phyloP scores from a whole-genome alignment of 2,888 invertebrate genomes.

The Folsomia candida region DNA sequence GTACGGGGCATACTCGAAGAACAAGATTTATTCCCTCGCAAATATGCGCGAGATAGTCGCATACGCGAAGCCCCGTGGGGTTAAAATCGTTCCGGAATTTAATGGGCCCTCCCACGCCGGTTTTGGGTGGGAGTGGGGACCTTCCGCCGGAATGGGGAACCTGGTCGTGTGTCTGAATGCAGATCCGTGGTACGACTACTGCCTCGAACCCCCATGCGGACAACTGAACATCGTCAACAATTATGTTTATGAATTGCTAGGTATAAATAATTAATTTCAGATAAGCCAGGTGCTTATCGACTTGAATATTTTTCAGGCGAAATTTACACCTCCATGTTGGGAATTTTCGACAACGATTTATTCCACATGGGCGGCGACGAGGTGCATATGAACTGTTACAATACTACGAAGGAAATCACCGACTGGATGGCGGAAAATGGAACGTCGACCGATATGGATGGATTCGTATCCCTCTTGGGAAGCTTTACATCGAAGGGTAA shows the following conservation, averaged over 20 bases:
- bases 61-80: conserved; percentile 56
- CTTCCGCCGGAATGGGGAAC: conserved; percentile 66
- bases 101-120: conserved; percentile 54
- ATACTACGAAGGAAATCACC: conserved; percentile 64
- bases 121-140: conserved; percentile 63
- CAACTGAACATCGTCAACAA: conserved; percentile 76
- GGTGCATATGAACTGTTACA: conserved; percentile 76
- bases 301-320: conserved; percentile 60
- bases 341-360: conserved; percentile 68
- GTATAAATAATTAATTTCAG: too few relatives aligned
- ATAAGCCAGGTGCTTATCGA: too few relatives aligned
- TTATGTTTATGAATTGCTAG: conserved; percentile 62
- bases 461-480: conserved; percentile 54
- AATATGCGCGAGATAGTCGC: conserved; percentile 54
- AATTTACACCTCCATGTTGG: conserved; percentile 72
- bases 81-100: conserved; percentile 53
- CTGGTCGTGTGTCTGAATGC: conserved; percentile 76
- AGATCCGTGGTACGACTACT: conserved; percentile 68
- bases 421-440: conserved; percentile 54
- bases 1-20: conserved; percentile 57
- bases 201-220: conserved; percentile 80
- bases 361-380: conserved; percentile 90
- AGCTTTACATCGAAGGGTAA: conserved; percentile 45
- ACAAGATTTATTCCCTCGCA: conserved; percentile 52
- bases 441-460: conserved; percentile 52